Evolutionary conservation across 2,113 vertebrate species (phyloP).

Genomic region (Oriolus oriolus): DNA sequence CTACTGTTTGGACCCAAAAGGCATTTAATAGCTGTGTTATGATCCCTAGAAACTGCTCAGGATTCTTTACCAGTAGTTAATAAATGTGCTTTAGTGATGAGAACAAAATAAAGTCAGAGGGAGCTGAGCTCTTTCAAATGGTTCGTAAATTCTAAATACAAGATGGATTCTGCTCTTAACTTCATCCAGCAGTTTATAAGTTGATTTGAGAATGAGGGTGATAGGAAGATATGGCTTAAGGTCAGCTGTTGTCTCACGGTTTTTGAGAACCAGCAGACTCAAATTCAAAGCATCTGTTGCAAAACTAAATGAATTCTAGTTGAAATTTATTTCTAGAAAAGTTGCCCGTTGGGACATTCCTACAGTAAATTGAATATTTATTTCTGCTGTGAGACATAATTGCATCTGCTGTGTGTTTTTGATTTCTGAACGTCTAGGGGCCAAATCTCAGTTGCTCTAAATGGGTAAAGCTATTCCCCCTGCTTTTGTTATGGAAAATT

Average conservation of each 20-base stretch:
- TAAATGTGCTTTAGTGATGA: not conserved
- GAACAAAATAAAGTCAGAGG: not conserved
- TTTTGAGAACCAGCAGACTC: constrained; percentile 38
- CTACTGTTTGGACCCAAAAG: constrained; percentile 13
- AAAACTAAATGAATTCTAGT: constrained; percentile 3
- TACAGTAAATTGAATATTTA: constrained; percentile 30
- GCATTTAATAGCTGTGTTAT: not conserved
- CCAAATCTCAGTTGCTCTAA: not conserved
- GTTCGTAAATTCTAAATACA: not conserved
- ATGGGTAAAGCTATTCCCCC: not conserved
- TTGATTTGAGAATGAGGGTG: not conserved
- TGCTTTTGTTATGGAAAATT: not conserved
- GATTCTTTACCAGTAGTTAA: not conserved
- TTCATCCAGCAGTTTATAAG: constrained; percentile 22
- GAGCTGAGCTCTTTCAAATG: not conserved
- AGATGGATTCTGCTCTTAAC: constrained; percentile 4
- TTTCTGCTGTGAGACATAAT: constrained; percentile 22
- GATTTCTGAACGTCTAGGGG: not conserved
- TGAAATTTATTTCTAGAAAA: constrained; percentile 33
- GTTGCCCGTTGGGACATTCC: not conserved
- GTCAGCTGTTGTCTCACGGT: not conserved
- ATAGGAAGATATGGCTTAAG: not conserved
- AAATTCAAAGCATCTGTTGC: constrained; percentile 45
- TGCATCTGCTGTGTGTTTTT: constrained; percentile 23
- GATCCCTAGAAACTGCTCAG: not conserved